Base-by-base conservation (phyloP, 1,140 invertebrate genomes). In the Temnothorax longispinosus region DNA sequence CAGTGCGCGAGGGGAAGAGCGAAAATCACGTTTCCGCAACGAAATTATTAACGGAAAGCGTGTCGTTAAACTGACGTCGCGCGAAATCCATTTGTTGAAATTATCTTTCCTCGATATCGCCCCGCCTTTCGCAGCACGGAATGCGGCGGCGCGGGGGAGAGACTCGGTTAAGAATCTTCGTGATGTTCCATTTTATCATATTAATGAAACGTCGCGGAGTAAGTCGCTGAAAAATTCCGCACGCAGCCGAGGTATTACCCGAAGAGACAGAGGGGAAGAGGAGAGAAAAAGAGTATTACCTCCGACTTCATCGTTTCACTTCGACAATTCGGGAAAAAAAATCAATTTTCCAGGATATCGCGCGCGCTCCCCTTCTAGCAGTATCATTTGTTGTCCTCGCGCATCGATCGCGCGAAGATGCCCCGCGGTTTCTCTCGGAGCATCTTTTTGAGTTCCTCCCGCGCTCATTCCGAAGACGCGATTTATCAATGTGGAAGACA, bases 401-500 rank as follows among this genome's bases (percentile, higher is more conserved):
- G 11, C 27, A 58, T 72, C 6, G 71, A 74, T 74, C 52, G 54
- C 52, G 54, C 35, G 41, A 44, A 21, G 27, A 47, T 44, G 21
- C 6, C 32, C 44, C 32, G 41, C 47, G 8, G 27, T 27, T 27
- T 27, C 7, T 60, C 58, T 47, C 35, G 18, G 44, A 38, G 35
- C 78, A 81, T 71, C 21, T 81, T 84, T 74, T 60, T 75, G 67
- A 82, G 54, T 81, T 41, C 1, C 7, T 11, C 35, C 21, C 52
- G 54, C 32, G 60, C 80, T 75, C 69, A 75, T 84, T 84, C 41
- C n/a, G 41, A 82, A 82, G 38, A 74, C 18, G 69, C 80, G 54
- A 84, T 84, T 84, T 84, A 75, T 84, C 80, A 84, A 47, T 54
- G 71, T 13, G 38, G 62, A 60, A 75, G 80, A 84, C 80, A 75